Conservation (phyloP, 2,113 vertebrate species). For the Megaleporinus macrocephalus region DNA sequence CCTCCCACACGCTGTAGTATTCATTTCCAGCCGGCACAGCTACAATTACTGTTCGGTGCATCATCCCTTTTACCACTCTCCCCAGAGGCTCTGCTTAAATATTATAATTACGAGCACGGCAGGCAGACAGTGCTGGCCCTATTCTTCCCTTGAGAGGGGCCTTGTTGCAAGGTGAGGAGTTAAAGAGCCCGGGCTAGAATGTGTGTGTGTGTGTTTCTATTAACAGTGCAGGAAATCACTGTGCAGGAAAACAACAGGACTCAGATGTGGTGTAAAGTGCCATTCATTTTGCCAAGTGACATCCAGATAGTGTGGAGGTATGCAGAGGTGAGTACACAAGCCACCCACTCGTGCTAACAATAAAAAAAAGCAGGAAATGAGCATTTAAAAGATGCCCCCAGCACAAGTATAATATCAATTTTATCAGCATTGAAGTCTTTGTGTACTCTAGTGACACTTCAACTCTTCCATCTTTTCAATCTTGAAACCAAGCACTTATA, state of each 20-base stretch:
- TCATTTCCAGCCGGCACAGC: constrained; percentile 68
- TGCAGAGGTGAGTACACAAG: constrained; percentile 53
- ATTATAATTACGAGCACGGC: constrained; percentile 71
- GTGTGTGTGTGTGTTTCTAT: constrained; percentile 27
- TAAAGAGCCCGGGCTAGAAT: constrained; percentile 42
- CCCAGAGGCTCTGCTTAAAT: constrained; percentile 71
- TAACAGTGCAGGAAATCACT: constrained; percentile 68
- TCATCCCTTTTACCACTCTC: constrained; percentile 69
- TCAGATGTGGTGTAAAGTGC: constrained; percentile 67
- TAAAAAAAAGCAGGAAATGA: too few species aligned
- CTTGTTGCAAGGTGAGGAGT: constrained; percentile 41
- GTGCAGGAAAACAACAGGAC: constrained; percentile 67
- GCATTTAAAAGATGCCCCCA: too few species aligned
- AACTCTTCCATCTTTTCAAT: too few species aligned
- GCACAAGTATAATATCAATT: too few species aligned
- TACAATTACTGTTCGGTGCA: constrained; percentile 70
- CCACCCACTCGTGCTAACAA: too few species aligned
- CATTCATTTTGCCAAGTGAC: constrained; percentile 67
- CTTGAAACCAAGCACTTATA: too few species aligned
- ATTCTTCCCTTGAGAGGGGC: constrained; percentile 29
- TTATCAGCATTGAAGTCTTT: too few species aligned
- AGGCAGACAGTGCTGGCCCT: constrained; percentile 58
- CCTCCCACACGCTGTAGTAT: constrained; percentile 69
- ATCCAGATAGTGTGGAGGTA: constrained; percentile 71
- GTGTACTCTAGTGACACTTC: too few species aligned